Evolutionary conservation across 1,140 invertebrate species (phyloP).

Genomic region (Cyclargus thomasi): DNA sequence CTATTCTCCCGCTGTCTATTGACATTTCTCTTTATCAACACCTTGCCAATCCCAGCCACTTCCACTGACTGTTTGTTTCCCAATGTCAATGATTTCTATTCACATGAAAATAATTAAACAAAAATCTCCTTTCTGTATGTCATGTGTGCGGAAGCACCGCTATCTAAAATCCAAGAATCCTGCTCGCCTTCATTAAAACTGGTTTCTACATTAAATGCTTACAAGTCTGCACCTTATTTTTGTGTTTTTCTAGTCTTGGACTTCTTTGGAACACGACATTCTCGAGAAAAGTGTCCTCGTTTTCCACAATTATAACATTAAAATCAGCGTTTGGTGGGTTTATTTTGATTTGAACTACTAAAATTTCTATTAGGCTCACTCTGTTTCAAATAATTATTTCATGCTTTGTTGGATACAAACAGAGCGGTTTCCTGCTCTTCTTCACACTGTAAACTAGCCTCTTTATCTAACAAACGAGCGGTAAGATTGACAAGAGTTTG

Average conservation of each 20-base stretch:
- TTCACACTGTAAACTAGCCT: slow-evolving; percentile 37
- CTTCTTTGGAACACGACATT: slow-evolving; percentile 27
- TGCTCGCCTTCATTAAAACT: slow-evolving; percentile 23
- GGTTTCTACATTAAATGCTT: slow-evolving; percentile 32
- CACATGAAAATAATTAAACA: neutral
- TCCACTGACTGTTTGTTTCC: neutral
- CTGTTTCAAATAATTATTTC: no score
- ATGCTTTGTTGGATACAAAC: neutral
- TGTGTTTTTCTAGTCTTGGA: slow-evolving; percentile 23
- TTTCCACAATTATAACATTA: slow-evolving; percentile 31
- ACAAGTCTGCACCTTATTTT: slow-evolving; percentile 27
- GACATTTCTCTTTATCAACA: neutral
- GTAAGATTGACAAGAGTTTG: slow-evolving; percentile 47
- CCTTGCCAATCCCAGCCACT: neutral
- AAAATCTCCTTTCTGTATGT: slow-evolving; percentile 22
- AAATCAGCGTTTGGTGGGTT: slow-evolving; percentile 23
- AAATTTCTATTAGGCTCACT: slow-evolving; percentile 3
- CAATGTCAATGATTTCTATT: neutral
- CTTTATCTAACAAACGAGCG: slow-evolving; percentile 36
- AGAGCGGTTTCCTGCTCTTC: slow-evolving; percentile 33
- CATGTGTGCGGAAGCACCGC: slow-evolving; percentile 46
- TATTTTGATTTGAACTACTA: slow-evolving; percentile 13
- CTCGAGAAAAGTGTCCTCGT: slow-evolving; percentile 28
- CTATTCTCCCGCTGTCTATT: slow-evolving; percentile 1
- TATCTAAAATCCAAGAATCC: slow-evolving; percentile 41